Conservation (phyloP, 2,113 vertebrate genomes). For the Ailuropoda melanoleuca region DNA sequence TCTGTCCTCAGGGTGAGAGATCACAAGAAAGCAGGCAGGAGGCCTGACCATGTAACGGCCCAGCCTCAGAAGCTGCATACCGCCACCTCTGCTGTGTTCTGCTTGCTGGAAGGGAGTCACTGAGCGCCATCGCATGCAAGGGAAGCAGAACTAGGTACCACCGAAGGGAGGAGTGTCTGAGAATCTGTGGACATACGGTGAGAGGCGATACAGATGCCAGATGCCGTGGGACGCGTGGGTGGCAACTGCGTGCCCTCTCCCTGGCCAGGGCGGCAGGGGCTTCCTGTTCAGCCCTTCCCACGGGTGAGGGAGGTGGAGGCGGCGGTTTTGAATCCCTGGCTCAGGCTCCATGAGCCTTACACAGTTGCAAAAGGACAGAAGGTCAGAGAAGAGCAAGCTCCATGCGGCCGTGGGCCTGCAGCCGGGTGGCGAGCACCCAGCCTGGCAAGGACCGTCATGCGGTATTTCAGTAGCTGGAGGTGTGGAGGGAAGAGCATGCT, state of each 20-base stretch:
- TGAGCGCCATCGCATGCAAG: background rate
- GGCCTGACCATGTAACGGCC: background rate
- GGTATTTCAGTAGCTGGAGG: background rate
- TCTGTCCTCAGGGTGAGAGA: background rate
- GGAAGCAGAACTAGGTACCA: background rate
- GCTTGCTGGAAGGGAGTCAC: background rate
- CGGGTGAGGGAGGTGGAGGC: background rate
- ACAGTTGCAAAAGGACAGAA: background rate
- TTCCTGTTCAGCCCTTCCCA: background rate
- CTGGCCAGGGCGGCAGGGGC: background rate
- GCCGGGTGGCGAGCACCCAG: background rate
- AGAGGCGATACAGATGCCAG: background rate
- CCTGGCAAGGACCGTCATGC: background rate
- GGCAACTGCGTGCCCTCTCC: background rate
- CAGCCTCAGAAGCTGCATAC: background rate
- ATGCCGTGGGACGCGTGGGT: background rate
- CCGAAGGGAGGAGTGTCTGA: background rate
- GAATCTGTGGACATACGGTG: background rate
- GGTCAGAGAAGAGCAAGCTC: background rate
- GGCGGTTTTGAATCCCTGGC: background rate
- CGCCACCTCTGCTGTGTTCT: background rate
- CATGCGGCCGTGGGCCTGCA: rapidly evolving
- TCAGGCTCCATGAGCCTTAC: background rate
- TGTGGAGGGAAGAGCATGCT: background rate
- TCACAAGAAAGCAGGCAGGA: background rate